Base-by-base conservation (phyloP, 2,888 invertebrate species). In the Drosophila anomelani region DNA sequence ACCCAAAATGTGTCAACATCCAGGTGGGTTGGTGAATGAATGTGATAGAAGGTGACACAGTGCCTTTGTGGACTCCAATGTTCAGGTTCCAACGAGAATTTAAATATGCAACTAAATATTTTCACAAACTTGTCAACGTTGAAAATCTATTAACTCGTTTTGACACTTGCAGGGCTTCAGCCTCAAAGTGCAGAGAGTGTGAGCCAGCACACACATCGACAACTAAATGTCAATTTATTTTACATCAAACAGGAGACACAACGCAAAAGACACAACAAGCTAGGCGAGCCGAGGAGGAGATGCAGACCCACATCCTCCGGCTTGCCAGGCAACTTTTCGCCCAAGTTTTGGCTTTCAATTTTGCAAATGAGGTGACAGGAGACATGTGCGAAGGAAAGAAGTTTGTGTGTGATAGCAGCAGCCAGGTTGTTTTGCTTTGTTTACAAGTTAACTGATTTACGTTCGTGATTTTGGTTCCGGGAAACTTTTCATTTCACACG, bases 161-260 rank as follows among this genome's bases (percentile, higher is more conserved):
- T 80, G 89, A 77, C 89, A 86, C 74, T 78, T 85, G 76, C 83
- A 75, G n/a, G 63, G 55, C 54, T 64, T 44, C 13, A 23, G 63
- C 62, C 63, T 13, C 20, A 20, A 36, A n/a, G n/a, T n/a, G n/a
- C n/a, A n/a, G n/a, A n/a, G n/a, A n/a, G n/a, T n/a, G n/a, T n/a
- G n/a, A n/a, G n/a, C n/a, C n/a, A n/a, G n/a, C 58, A 46, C 56
- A 46, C 75, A 71, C 75, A 73, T 70, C 78, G 85, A 77, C 80
- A 89, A 81, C 78, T 75, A 89, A 85, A 87, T 89, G 88, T 85
- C 89, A 87, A 89, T 87, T 89, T 86, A 85, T 81, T 88, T 87
- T 82, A 79, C 83, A 85, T 78, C 82, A 80, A 77, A 78, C 23
- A 13, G 44, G 56, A 76, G 69, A 70, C 66, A 68, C 51, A 23